A percentile compares a stretch with the other conserved stretches of the same genome.
Conservation (phyloP, 1,140 invertebrate genomes). For the Paraescarpia echinospica region DNA sequence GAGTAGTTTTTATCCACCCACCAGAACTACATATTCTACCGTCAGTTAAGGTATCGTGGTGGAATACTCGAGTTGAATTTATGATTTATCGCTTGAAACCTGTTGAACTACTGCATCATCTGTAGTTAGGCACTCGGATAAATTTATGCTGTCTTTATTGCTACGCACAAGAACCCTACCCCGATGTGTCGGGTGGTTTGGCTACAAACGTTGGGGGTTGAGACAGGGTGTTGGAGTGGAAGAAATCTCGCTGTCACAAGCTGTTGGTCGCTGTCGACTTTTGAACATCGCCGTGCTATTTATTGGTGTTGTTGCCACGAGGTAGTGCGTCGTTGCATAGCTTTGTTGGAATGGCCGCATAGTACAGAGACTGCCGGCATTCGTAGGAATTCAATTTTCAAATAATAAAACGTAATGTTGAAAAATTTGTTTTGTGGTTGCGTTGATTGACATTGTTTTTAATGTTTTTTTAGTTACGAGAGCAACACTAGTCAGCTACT, state of each 20-base stretch:
- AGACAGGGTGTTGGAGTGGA: background rate
- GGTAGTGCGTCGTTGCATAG: background rate
- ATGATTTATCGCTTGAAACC: background rate
- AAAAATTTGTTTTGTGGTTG: background rate
- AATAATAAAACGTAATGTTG: background rate
- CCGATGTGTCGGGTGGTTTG: background rate
- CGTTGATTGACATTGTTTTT: too few relatives aligned
- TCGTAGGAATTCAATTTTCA: background rate
- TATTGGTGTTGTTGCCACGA: background rate
- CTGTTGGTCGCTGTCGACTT: background rate
- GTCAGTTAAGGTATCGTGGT: background rate
- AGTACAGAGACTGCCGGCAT: background rate
- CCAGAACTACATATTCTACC: background rate
- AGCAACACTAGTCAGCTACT: too few relatives aligned
- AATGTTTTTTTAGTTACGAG: too few relatives aligned
- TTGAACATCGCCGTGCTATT: background rate
- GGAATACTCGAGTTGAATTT: background rate
- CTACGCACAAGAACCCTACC: background rate
- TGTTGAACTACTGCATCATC: background rate
- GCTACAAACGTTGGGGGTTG: background rate
- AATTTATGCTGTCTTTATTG: background rate
- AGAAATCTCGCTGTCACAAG: background rate
- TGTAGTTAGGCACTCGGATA: background rate
- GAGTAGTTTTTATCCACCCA: background rate
- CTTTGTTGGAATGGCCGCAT: background rate